Evolutionary conservation across 2,797 vertebrate species (phyloP).

Genomic region (Podargus strigoides): DNA sequence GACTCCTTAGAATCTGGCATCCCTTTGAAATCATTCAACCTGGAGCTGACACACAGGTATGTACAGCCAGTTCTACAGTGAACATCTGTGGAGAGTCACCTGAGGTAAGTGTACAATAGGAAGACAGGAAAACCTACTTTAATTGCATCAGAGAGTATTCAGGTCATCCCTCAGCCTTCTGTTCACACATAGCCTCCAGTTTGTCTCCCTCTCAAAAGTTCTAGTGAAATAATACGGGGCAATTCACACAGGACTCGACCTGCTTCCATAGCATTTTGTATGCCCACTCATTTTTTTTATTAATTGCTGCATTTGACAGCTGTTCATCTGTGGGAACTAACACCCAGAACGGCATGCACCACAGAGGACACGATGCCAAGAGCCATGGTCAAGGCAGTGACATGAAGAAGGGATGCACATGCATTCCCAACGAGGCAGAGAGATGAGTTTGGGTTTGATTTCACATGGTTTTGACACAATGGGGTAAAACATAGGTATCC

Average conservation of each 20-base stretch:
- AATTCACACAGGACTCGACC: background rate
- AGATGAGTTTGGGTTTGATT: background rate
- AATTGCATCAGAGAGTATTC: background rate
- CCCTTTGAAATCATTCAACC: background rate
- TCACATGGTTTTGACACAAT: background rate
- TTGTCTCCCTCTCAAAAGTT: background rate
- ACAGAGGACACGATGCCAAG: background rate
- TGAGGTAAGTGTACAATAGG: fast-evolving
- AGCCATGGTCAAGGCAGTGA: background rate
- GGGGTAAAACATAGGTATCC: background rate
- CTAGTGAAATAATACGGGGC: background rate
- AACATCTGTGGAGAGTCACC: background rate
- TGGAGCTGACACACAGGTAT: background rate
- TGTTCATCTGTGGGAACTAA: background rate
- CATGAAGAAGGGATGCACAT: background rate
- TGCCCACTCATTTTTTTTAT: background rate
- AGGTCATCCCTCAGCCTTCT: background rate
- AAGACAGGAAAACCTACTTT: background rate
- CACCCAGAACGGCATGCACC: background rate
- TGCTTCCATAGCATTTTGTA: background rate
- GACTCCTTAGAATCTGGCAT: background rate
- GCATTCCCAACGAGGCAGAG: background rate
- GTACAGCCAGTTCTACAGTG: background rate
- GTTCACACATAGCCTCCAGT: fast-evolving
- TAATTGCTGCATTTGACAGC: background rate